phyloP scores from a whole-genome alignment of 1,140 invertebrate species.

The Drosophila pseudoobscura region DNA sequence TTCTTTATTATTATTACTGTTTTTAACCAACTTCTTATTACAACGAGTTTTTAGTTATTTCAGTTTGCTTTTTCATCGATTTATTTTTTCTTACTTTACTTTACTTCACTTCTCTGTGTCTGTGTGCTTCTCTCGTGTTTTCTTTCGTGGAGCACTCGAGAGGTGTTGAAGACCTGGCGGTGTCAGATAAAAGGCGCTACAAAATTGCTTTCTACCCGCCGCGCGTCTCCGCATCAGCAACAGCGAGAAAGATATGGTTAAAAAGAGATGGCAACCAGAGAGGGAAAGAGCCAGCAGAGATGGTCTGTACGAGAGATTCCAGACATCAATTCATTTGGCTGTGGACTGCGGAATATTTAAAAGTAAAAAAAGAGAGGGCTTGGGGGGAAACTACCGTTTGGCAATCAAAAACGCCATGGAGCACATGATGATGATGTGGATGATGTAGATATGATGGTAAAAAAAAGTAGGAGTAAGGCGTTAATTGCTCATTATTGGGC shows the following conservation, averaged over 20 bases:
- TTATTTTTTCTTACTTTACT: constrained; percentile 8
- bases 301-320: constrained; percentile 21
- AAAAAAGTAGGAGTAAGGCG: constrained; percentile 75
- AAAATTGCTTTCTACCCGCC: constrained; percentile 69
- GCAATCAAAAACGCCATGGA: constrained; percentile 41
- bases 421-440: constrained; percentile 7
- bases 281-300: constrained; percentile 5
- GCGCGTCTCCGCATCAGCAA: constrained; percentile 37
- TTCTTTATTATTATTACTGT: constrained; percentile 82
- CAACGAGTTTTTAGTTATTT: constrained; percentile 68
- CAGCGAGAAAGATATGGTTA: not conserved
- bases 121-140: constrained; percentile 10
- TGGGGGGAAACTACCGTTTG: constrained; percentile 48
- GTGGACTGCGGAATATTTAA: constrained; percentile 47
- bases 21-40: constrained; percentile 82
- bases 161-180: constrained; percentile 80
- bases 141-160: constrained; percentile 58
- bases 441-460: constrained; percentile 17
- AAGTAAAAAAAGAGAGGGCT: constrained; percentile 20
- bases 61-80: constrained; percentile 17
- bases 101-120: too few species aligned
- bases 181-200: constrained; percentile 80
- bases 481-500: constrained; percentile 83
- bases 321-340: constrained; percentile 51
- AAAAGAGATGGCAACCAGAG: not conserved